Conservation (phyloP, 2,113 vertebrate genomes). For the Centropristis striata region DNA sequence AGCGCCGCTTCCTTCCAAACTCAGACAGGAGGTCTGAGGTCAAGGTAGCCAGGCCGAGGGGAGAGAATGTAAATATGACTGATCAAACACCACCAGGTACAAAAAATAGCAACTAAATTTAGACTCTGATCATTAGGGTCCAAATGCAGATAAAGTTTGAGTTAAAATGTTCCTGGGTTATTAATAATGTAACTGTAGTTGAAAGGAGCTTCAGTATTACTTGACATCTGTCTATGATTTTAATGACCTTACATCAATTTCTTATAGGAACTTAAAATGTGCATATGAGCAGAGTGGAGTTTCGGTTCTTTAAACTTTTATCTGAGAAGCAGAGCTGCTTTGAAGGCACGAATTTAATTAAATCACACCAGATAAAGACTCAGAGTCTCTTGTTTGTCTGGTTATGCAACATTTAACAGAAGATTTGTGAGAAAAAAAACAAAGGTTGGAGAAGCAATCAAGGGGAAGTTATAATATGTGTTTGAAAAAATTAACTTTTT, state of each 20-base stretch:
- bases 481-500: too few relatives aligned
- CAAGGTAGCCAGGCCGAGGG: conserved; percentile 7
- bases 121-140: background rate
- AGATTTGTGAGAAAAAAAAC: background rate
- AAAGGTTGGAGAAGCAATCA: background rate
- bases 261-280: background rate
- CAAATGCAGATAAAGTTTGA: background rate
- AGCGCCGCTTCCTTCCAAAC: conserved; percentile 22
- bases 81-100: background rate
- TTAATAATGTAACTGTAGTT: background rate
- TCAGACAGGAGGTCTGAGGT: conserved; percentile 7
- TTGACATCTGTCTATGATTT: background rate
- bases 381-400: background rate
- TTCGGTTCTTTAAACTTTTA: background rate
- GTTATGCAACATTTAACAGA: background rate
- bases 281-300: background rate
- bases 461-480: too few relatives aligned
- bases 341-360: background rate
- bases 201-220: background rate
- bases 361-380: background rate
- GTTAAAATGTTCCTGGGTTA: background rate
- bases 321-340: background rate
- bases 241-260: background rate
- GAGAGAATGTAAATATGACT: background rate
- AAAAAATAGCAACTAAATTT: background rate